Evolutionary conservation across 2,113 vertebrate species (phyloP), one percentile per base, ranked within the genome.

Genomic region (Ochotona princeps): DNA sequence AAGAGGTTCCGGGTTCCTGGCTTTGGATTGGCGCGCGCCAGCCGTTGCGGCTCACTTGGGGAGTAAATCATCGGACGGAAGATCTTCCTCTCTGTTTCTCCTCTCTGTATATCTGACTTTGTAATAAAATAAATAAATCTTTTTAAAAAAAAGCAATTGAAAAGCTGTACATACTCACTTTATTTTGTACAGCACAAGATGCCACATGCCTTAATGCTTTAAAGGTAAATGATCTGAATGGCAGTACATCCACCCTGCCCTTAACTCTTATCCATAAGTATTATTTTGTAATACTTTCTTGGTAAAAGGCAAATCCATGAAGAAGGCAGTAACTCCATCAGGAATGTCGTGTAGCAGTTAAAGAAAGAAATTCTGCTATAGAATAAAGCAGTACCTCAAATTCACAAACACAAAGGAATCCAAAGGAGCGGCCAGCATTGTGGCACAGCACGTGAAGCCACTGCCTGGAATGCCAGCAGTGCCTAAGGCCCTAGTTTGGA

Each of bases 261-360:
- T 25, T 83, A 91, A 23, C 63, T 66, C 67, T 69, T 87, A 38
- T 61, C 35, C 35, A 73, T 18, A 81, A 38, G 21, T 28, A 74
- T 35, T 54, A 82, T 61, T 93, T 78, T 75, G 54, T 91, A 90
- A 70, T 74, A 38, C 63, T 87, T 93, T 92, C 84, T 91, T n/a
- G 32, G 30, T 61, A 25, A 94, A 60, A 35, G 54, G 17, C 51
- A 88, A 90, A 51, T 8, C 85, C 47, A 92, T 1, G 84, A 9
- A 91, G 57, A 93, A 87, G 38, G 30, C 32, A 28, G 35, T 28
- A 94, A 89, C 8, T 95, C 32, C 7, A 84, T 89, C 73, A 91
- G 20, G 67, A 89, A 84, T 49, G 35, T 20, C 6, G 14, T 60
- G 10, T 3, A 90, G 87, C n/a, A 69, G 26, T 44, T 73, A 93